Base-by-base conservation (phyloP, 2,888 invertebrate species). In the Cephus pygmeus region DNA sequence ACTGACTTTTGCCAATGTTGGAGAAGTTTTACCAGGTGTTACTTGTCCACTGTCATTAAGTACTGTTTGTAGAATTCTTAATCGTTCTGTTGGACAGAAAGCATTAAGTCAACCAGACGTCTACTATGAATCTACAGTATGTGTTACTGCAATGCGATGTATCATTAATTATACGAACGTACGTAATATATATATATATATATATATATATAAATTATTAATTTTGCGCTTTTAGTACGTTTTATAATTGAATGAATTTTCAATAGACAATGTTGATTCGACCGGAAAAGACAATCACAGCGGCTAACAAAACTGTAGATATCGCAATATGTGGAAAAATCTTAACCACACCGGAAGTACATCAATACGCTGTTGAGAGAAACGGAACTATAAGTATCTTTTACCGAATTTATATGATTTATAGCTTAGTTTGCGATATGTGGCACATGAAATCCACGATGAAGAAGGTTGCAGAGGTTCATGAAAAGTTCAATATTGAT, bases 1-100 rank as follows among this genome's bases (percentile, higher is more conserved):
- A 0, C 88, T 93, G 34, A 95, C 96, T 0, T 95, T 94, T 81
- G 96, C 95, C 12, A 97, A 97, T 88, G 93, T 95, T 1, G 96
- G 96, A 90, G 97, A 94, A 92, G 94, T 96, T 30, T 88, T 95
- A 75, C 95, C 95, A 0, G 94, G 94, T 69, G 94, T 94, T 0
- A 74, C 94, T 9, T 93, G 94, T 4, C 93, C 95, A 0, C 88
- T 96, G 76, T 92, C 92, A 0, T 84, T 92, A 6, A 93, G 94
- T 80, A 80, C 93, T 0, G 73, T 90, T 30, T 56, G 83, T 0
- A 80, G 82, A 34, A 69, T 84, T 11, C 79, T 93, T 1, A 92
- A 92, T 74, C 30, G 12, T 0, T 11, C 30, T 9, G 23, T 74
- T 31, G 34, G 68, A 35, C 75, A 35, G 33, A 11, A 23, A 12